Evolutionary conservation across 2,797 vertebrate genomes (phyloP).

Genomic region (Botia almorhae): DNA sequence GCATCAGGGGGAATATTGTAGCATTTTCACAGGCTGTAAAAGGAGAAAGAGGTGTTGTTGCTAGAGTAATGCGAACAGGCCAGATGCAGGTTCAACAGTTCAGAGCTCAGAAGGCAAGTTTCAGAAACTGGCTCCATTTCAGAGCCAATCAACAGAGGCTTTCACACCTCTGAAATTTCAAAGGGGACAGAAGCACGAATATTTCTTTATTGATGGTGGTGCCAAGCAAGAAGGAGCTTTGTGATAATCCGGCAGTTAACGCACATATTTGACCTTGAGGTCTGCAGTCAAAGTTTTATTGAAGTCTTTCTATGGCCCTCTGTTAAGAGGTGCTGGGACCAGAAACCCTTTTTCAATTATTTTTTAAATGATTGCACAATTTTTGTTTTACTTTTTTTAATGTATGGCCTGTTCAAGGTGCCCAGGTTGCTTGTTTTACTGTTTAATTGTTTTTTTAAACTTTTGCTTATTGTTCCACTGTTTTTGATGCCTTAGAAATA

Average conservation of each 20-base stretch:
- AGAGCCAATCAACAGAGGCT: slow-evolving; percentile 29
- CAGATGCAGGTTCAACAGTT: slow-evolving; percentile 36
- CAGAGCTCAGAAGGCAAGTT: slow-evolving; percentile 19
- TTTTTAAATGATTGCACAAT: too few relatives aligned
- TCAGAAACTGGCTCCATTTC: slow-evolving; percentile 19
- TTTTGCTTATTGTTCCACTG: not conserved
- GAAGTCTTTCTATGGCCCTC: slow-evolving; percentile 12
- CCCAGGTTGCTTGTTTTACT: not conserved
- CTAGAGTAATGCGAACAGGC: slow-evolving; percentile 10
- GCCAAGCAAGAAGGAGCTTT: slow-evolving; percentile 19
- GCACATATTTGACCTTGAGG: slow-evolving; percentile 29
- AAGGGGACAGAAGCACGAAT: slow-evolving; percentile 13
- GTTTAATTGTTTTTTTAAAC: not conserved
- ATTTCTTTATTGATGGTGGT: slow-evolving; percentile 14
- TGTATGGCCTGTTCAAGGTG: slow-evolving; percentile 6
- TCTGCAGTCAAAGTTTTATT: slow-evolving; percentile 30
- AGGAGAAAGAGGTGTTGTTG: slow-evolving; percentile 24
- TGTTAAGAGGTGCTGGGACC: slow-evolving; percentile 22
- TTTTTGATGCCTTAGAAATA: slow-evolving; percentile 14
- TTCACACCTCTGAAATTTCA: slow-evolving; percentile 29
- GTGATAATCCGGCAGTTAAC: slow-evolving; percentile 21
- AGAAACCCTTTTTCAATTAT: not conserved
- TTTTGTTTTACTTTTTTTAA: slow-evolving; percentile 15
- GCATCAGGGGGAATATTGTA: slow-evolving; percentile 10
- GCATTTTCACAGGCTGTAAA: slow-evolving; percentile 21